A percentile compares a stretch with the other conserved stretches of the same genome.
Evolutionary conservation across 2,888 invertebrate species (phyloP).

Genomic region (Ernsta delagoae): DNA sequence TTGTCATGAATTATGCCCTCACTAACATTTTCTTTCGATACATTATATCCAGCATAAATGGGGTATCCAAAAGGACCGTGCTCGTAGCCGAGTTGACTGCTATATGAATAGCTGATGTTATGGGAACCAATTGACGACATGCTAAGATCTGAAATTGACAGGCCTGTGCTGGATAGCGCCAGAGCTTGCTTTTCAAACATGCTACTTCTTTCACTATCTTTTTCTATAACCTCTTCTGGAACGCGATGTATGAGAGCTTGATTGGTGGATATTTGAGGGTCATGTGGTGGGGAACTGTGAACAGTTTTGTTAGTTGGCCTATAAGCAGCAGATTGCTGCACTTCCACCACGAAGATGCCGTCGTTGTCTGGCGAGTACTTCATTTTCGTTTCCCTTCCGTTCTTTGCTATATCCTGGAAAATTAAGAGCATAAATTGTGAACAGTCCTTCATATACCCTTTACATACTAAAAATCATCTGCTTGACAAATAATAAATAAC

Average conservation of each 20-base stretch:
- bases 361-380: constrained; percentile 90
- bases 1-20: constrained; percentile 70
- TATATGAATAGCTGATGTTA: constrained; percentile 91
- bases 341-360: constrained; percentile 91
- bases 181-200: constrained; percentile 71
- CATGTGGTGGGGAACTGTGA: constrained; percentile 65
- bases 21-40: constrained; percentile 65
- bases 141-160: constrained; percentile 92
- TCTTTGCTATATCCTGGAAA: constrained; percentile 88
- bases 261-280: constrained; percentile 78
- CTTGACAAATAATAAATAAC: too few species aligned
- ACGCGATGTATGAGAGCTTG: constrained; percentile 76
- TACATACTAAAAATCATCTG: too few species aligned
- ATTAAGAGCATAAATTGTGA: background rate
- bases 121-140: constrained; percentile 89
- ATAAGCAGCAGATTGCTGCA: constrained; percentile 76
- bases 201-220: constrained; percentile 65
- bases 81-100: constrained; percentile 91
- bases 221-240: constrained; percentile 68
- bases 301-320: constrained; percentile 66
- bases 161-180: constrained; percentile 88
- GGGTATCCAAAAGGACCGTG: constrained; percentile 90
- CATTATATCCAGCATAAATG: constrained; percentile 85
- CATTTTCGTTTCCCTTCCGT: constrained; percentile 90
- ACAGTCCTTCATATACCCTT: too few species aligned